phyloP scores from a whole-genome alignment of 92 coral and sea anemone genomes.

The Paragorgia papillata region DNA sequence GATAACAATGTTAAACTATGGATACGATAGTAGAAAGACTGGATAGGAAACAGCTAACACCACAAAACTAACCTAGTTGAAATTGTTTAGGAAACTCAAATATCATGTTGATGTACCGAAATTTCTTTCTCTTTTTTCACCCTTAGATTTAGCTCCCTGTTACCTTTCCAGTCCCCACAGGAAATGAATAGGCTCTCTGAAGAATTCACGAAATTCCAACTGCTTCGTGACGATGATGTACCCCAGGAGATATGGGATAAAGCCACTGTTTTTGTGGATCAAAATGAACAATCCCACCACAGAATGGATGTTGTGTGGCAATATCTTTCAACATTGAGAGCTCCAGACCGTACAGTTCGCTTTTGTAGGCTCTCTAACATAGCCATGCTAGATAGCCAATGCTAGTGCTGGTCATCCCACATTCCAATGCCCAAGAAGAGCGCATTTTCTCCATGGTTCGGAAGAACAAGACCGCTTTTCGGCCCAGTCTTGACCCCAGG shows the following conservation, averaged over 20 bases:
- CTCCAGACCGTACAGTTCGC: conserved; percentile 49
- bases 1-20: too few species aligned
- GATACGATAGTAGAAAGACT: too few species aligned
- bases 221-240: conserved; percentile 48
- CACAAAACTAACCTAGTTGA: too few species aligned
- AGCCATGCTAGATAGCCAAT: conserved; percentile 47
- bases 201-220: conserved; percentile 40
- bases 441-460: conserved; percentile 33
- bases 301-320: conserved; percentile 66
- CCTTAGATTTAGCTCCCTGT: conserved; percentile 25
- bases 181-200: conserved; percentile 43
- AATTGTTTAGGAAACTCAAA: neutral
- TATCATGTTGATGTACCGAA: conserved; percentile 15
- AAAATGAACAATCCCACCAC: conserved; percentile 56
- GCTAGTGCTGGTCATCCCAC: conserved; percentile 25
- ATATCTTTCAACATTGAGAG: conserved; percentile 36
- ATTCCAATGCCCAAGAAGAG: conserved; percentile 24
- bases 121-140: conserved; percentile 28
- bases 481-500: conserved; percentile 57
- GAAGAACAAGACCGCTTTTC: conserved; percentile 58
- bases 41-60: too few species aligned
- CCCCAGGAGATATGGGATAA: conserved; percentile 55
- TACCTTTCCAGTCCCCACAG: conserved; percentile 43
- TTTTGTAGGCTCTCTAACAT: conserved; percentile 51
- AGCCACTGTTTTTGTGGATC: conserved; percentile 36